Evolutionary conservation across 2,888 invertebrate species (phyloP).

Genomic region (Lasioglossum lativentre): DNA sequence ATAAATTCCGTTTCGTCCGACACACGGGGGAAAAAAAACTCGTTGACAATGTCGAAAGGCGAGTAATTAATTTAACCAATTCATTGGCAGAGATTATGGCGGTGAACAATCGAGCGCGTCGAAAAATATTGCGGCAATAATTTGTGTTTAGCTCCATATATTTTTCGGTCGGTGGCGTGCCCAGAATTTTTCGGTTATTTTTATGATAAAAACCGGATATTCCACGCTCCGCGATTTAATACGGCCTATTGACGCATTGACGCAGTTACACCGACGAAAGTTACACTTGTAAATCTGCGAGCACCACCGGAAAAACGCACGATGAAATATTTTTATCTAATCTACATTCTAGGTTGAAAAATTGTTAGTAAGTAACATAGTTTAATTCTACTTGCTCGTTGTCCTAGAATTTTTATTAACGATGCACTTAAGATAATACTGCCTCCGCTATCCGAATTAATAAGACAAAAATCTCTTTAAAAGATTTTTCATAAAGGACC

Average conservation of each 20-base stretch:
- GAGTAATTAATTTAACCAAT: conserved; percentile 53
- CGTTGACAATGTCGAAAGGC: conserved; percentile 12
- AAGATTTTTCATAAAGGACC: background rate
- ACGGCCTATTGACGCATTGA: conserved; percentile 30
- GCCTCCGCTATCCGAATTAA: background rate
- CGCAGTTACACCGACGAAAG: conserved; percentile 15
- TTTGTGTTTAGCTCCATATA: conserved; percentile 48
- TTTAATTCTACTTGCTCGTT: background rate
- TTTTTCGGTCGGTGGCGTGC: conserved; percentile 13
- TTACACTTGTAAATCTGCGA: background rate
- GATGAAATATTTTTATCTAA: background rate
- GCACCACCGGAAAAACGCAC: background rate
- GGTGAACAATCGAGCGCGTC: conserved; percentile 22
- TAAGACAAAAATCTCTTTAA: background rate
- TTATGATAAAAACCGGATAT: conserved; percentile 51
- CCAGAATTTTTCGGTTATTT: conserved; percentile 35
- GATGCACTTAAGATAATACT: background rate
- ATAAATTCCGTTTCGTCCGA: conserved; percentile 1
- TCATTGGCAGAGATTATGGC: conserved; percentile 41
- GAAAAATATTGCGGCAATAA: conserved; percentile 56
- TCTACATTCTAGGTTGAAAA: background rate
- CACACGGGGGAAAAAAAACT: background rate
- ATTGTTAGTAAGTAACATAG: background rate
- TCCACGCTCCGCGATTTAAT: conserved; percentile 23
- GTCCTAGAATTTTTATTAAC: background rate